Percentiles rank a stretch among this genome's conserved stretches.
phyloP scores from a whole-genome alignment of 2,888 invertebrate species.

The Drosophila lacicola region DNA sequence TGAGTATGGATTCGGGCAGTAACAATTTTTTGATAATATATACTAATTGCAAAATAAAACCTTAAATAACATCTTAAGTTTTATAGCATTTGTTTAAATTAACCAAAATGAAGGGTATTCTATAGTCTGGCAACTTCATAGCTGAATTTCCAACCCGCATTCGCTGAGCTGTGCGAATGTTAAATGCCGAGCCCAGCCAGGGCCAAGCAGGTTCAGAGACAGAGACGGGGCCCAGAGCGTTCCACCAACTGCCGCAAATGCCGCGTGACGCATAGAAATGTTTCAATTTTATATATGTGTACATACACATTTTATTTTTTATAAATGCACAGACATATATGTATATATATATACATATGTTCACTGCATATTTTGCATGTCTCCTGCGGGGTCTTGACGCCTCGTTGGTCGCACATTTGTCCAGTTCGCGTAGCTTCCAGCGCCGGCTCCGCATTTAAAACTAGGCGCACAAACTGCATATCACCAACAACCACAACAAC shows the following conservation, averaged over 20 bases:
- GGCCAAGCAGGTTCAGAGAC: constrained; percentile 29
- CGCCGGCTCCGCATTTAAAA: constrained; percentile 34
- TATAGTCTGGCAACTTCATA: neutral
- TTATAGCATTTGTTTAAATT: neutral
- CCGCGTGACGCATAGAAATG: constrained; percentile 69
- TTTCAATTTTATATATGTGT: constrained; percentile 50
- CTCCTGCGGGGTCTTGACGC: constrained; percentile 58
- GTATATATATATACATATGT: constrained; percentile 20
- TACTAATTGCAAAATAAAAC: too few species aligned
- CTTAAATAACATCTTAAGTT: too few species aligned
- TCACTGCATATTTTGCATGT: constrained; percentile 55
- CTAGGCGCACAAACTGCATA: constrained; percentile 28
- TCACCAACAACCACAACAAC: constrained; percentile 11
- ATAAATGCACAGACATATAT: constrained; percentile 5
- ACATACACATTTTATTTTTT: constrained; percentile 5
- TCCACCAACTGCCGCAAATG: constrained; percentile 64
- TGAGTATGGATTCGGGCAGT: too few species aligned
- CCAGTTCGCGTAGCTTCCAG: constrained; percentile 37
- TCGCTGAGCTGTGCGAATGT: constrained; percentile 46
- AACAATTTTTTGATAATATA: too few species aligned
- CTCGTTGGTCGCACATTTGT: constrained; percentile 69
- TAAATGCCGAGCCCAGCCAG: constrained; percentile 52
- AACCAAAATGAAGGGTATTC: constrained; percentile 1
- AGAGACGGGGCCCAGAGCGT: constrained; percentile 31
- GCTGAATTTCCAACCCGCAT: constrained; percentile 44